Base-by-base conservation (phyloP, 2,888 invertebrate species). In the Ophioninae sp. region DNA sequence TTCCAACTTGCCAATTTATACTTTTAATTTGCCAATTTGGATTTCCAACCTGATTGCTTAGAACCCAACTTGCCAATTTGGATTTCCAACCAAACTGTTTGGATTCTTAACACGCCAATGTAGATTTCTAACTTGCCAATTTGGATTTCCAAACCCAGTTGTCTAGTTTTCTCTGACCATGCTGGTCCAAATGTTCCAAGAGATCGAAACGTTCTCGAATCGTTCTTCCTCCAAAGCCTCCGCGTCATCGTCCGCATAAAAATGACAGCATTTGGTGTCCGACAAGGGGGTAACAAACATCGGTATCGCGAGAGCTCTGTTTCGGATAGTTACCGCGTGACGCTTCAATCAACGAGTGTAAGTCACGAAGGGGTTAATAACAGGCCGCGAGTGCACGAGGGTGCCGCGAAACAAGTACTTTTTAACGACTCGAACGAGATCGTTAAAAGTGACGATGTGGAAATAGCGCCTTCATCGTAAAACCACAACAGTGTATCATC, bases 291-390 rank as follows among this genome's bases (percentile, higher is more conserved):
- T 50, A 64, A 64, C 13, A 64, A 64, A 64, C 64, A 64, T 30
- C 17, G 37, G 6, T 64, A 64, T 6, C 30, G 10, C 13, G 50
- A 37, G 64, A 17, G 13, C 37, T 7, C 13, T 0, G 23, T 13
- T 30, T 5, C 50, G 44, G 68, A 68, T 68, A 44, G 44, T 8
- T 23, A 68, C 21, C 50, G 50, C 41, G 62, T 21, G 21, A n/a
- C 37, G n/a, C 50, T 30, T 74, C 39, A 59, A 59, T 59, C 30
- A 23, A 57, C 72, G 72, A 61, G 41, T 21, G 17, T 3, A 10
- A n/a, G 21, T 73, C 41, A 61, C 61, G 70, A 57, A 39, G 30
- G 64, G 37, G 39, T 57, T 67, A 76, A 67, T 57, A 67, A 41
- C 20, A 21, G 30, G 13, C 56, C 64, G 65, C 21, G 50, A 21